Percentiles rank a stretch among this genome's conserved stretches.
These are phyloP conservation scores for Ceyx erithaca DNA, from an alignment of 2,797 vertebrate species.

Conservation along the genomic window DNA sequence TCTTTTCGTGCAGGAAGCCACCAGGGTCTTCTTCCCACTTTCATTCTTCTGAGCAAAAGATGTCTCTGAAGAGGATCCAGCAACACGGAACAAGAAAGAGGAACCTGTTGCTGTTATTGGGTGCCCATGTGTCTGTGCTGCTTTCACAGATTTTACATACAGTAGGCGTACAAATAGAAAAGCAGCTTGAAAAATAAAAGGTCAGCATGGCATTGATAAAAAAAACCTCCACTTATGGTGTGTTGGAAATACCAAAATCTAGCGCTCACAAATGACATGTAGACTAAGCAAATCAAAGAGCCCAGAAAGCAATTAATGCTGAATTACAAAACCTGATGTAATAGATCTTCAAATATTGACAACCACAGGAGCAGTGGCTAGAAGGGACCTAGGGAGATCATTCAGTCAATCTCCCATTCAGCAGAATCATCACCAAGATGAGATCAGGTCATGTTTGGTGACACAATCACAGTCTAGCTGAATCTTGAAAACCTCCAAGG, in stretches of 20 bases:
- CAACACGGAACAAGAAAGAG: slow-evolving; percentile 2
- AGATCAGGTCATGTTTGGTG: background rate
- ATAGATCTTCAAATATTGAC: background rate
- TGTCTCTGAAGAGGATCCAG: background rate
- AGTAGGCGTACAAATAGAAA: background rate
- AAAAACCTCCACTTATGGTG: background rate
- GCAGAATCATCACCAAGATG: rapidly evolving
- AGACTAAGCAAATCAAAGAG: background rate
- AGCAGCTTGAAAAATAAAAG: background rate
- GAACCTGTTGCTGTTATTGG: slow-evolving; percentile 7
- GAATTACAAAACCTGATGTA: background rate
- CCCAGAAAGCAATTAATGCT: background rate
- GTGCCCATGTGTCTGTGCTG: background rate
- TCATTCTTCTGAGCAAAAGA: background rate
- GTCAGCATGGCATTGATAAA: background rate
- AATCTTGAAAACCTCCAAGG: background rate
- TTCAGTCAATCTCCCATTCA: background rate
- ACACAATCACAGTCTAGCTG: background rate
- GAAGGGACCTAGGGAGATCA: background rate
- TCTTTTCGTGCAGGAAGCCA: background rate
- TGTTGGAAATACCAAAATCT: background rate
- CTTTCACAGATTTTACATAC: background rate
- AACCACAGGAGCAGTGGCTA: background rate
- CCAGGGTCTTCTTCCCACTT: background rate
- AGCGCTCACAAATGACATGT: background rate